Percentiles rank a stretch among this genome's conserved stretches.
Conservation (phyloP, 2,797 vertebrate genomes). For the Scyliorhinus canicula region DNA sequence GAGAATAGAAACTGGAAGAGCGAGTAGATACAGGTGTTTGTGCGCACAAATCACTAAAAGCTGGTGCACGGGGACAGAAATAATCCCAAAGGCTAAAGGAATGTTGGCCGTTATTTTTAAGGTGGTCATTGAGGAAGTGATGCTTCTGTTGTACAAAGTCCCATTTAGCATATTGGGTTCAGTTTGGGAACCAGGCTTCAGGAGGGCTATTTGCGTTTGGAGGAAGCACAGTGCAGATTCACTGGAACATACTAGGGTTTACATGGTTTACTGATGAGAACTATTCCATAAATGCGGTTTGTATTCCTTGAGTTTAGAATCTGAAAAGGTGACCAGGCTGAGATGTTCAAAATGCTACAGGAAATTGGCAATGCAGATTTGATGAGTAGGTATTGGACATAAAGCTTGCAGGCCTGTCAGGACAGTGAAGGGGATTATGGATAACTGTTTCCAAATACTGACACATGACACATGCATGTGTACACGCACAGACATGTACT, state of each 20-base stretch:
- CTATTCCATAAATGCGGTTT: neutral
- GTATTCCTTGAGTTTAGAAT: neutral
- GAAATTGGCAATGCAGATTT: too few species aligned
- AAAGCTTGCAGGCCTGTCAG: too few species aligned
- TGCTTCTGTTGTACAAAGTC: neutral
- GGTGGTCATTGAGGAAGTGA: neutral
- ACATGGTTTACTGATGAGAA: neutral
- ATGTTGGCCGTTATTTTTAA: neutral
- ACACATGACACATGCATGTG: too few species aligned
- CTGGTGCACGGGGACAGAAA: neutral
- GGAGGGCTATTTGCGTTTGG: neutral
- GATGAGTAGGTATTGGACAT: too few species aligned
- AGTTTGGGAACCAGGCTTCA: neutral
- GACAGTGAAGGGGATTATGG: too few species aligned
- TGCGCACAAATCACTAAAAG: neutral
- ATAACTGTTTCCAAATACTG: too few species aligned
- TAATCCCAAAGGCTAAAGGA: neutral
- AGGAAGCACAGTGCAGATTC: neutral
- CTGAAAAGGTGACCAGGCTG: neutral
- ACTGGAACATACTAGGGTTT: neutral
- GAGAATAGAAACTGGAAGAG: neutral
- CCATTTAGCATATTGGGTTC: neutral
- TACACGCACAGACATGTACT: too few species aligned
- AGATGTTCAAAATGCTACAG: too few species aligned
- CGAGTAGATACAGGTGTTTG: neutral